Evolutionary conservation across 1,140 invertebrate genomes (phyloP), one percentile per base, ranked within the genome.

Genomic region (Dufourea novaeangliae): DNA sequence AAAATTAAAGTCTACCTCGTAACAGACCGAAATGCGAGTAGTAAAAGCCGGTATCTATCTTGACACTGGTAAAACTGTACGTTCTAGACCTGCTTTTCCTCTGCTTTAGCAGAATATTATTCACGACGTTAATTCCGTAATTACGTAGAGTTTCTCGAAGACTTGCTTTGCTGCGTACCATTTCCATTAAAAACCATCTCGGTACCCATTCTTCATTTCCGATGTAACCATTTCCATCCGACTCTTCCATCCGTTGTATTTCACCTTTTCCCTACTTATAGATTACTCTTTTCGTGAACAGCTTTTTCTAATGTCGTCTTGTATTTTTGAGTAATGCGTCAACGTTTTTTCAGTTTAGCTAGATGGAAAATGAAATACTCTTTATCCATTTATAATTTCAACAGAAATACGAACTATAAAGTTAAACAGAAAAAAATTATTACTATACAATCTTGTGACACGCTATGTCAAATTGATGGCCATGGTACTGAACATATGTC

Each of bases 121-220:
- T 17, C 29, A 2, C 6, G 20, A 32, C 37, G 25, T 68, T 20
- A 39, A 17, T 37, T 29, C 22, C 17, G 32, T 54, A 68, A 68
- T 68, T 56, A 39, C 27, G 50, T 56, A 68, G n/a, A n/a, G 52
- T 54, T 56, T 39, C 32, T 27, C 22, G 22, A 34, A 56, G 8
- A 68, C 32, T 54, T 32, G 25, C 25, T 54, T 14, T 39, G 25
- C 22, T 25, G 27, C 7, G 32, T 54, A 39, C 22, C 32, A 54
- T 34, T 68, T 27, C 32, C 50, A 54, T 54, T 68, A 52, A 37
- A 29, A 8, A 67, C 32, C 54, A 67, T 67, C n/a, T 0, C n/a
- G 17, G 50, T 32, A 22, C 25, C 29, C 46, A 52, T 67, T 67
- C 37, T 54, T 52, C 46, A 67, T 22, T 67, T 25, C 17, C 46